phyloP scores from a whole-genome alignment of 2,113 vertebrate genomes.

The Saguinus midas region DNA sequence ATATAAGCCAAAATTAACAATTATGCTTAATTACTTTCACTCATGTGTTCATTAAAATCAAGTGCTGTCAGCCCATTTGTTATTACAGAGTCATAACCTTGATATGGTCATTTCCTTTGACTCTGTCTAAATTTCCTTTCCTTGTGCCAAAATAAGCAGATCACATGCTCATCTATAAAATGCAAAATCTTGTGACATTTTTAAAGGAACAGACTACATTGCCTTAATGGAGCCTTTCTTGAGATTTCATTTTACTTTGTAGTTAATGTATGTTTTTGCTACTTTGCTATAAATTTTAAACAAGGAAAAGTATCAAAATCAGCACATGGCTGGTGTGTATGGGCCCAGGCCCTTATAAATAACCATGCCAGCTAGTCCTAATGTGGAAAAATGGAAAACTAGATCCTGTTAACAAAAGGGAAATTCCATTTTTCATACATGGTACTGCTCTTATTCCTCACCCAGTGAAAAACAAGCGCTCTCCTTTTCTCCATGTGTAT shows the following conservation, averaged over 20 bases:
- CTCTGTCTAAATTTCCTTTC: constrained; percentile 57
- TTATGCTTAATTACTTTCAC: constrained; percentile 80
- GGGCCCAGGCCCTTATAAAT: constrained; percentile 39
- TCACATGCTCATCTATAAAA: constrained; percentile 46
- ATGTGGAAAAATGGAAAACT: constrained; percentile 70
- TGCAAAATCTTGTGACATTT: constrained; percentile 6
- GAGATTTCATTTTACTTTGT: constrained; percentile 43
- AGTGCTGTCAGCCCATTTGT: constrained; percentile 22
- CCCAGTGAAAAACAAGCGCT: constrained; percentile 31
- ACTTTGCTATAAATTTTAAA: constrained; percentile 51
- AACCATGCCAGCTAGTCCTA: constrained; percentile 42
- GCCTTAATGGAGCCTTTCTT: constrained; percentile 37
- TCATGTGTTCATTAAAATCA: constrained; percentile 79
- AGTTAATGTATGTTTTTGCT: constrained; percentile 32
- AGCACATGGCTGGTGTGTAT: constrained; percentile 3
- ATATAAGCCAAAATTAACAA: constrained; percentile 75
- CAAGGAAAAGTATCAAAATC: constrained; percentile 48
- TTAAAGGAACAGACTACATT: constrained; percentile 30
- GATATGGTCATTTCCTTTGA: constrained; percentile 55
- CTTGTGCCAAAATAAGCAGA: constrained; percentile 55
- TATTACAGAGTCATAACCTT: constrained; percentile 29
- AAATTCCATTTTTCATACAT: constrained; percentile 62
- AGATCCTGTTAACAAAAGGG: constrained; percentile 51
- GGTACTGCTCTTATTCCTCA: neutral
- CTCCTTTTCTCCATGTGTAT: constrained; percentile 48